Evolutionary conservation across 2,888 invertebrate genomes (phyloP), one percentile per base, ranked within the genome.

Genomic region (Sesamia inferens): DNA sequence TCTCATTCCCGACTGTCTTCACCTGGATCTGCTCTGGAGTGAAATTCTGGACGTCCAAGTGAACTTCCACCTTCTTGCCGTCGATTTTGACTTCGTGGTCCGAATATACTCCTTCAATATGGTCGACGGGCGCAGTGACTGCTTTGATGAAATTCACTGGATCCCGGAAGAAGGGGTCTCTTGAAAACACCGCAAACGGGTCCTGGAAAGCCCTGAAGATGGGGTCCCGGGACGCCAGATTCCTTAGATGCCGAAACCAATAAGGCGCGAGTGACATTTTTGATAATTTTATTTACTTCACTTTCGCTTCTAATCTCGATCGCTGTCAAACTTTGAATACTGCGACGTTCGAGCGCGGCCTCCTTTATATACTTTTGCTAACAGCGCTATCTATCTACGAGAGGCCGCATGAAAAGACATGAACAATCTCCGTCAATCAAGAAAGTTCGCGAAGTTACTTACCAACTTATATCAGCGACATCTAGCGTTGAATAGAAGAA

Each of bases 21-120:
- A 98, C 98, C 13, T 97, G 96, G 55, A 98, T 97, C 92, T 98
- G 98, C 22, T 97, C 97, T 0, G 98, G 98, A n/a, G 96, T 94
- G 88, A 98, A 98, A 85, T 98, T 98, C 87, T 97, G 97, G 0
- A 98, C 98, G 89, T 98, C 98, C 86, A 98, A 93, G 82, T 97
- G 97, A 14, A 98, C 97, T 89, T 97, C 97, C 81, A 97, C 97
- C 76, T 97, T 97, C 86, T 97, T 97, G n/a, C 97, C 97, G 88
- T 97, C 97, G 31, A 95, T 92, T 76, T 96, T 95, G 8, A 97
- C 93, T 74, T 96, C 97, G 0, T 96, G 96, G 19, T 96, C 96
- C 31, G 97, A 96, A 87, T 96, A 97, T 57, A 96, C 91, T 24
- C 96, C 96, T 78, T 96, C 93, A 69, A 96, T 93, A 3, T 92